Percentiles rank a stretch among this genome's conserved stretches.
These are phyloP conservation scores for Balearica regulorum DNA, from an alignment of 2,797 vertebrate species.

Conservation along the genomic window DNA sequence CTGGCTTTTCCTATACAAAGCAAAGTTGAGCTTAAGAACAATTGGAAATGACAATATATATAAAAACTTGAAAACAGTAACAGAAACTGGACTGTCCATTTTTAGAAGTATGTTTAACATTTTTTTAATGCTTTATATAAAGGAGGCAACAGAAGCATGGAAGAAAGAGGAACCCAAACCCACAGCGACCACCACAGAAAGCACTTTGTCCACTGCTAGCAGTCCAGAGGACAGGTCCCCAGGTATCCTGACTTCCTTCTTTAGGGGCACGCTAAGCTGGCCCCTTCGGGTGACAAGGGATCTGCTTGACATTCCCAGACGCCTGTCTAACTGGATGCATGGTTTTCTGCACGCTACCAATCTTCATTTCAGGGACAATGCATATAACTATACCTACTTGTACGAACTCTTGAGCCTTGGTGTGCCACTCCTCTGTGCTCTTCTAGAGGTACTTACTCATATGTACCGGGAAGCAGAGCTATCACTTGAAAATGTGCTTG, in stretches of 20 bases:
- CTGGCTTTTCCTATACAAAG: neutral
- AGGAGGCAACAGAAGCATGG: slow-evolving; percentile 71
- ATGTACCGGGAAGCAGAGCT: slow-evolving; percentile 85
- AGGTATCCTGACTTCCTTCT: slow-evolving; percentile 92
- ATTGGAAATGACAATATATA: neutral
- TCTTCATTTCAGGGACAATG: slow-evolving; percentile 88
- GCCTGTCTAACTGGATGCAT: slow-evolving; percentile 79
- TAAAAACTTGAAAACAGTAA: neutral
- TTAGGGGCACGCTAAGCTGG: slow-evolving; percentile 85
- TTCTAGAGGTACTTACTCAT: slow-evolving; percentile 85
- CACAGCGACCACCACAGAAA: slow-evolving; percentile 58
- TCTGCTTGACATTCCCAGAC: slow-evolving; percentile 82
- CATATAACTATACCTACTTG: slow-evolving; percentile 84
- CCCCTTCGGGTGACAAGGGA: slow-evolving; percentile 82
- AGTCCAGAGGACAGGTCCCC: slow-evolving; percentile 77
- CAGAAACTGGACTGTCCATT: fast-evolving
- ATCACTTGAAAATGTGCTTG: slow-evolving; percentile 75
- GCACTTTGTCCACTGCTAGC: slow-evolving; percentile 64
- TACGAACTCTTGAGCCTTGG: slow-evolving; percentile 93
- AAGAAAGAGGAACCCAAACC: slow-evolving; percentile 57
- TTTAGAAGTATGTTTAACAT: neutral
- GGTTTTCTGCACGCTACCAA: slow-evolving; percentile 72
- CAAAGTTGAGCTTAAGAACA: neutral
- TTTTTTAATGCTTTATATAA: neutral
- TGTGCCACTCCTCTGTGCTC: slow-evolving; percentile 86